phyloP scores from a whole-genome alignment of 2,113 vertebrate species.

The Gymnogyps californianus region DNA sequence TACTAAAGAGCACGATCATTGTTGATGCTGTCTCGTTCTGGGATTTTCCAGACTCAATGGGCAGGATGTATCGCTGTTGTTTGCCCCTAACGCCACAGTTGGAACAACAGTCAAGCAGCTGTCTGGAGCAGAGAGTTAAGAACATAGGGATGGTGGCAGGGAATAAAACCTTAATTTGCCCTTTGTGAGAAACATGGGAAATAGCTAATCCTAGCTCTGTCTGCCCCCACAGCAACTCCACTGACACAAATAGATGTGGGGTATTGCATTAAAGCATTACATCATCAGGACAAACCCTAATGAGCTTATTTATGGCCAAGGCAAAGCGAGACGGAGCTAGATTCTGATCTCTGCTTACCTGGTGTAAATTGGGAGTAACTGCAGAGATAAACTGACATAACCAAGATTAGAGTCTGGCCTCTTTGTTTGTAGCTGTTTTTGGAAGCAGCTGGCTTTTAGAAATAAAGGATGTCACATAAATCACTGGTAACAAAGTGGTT shows the following conservation, averaged over 20 bases:
- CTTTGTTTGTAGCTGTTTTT: slow-evolving; percentile 35
- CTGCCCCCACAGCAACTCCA: background rate
- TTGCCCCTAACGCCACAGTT: background rate
- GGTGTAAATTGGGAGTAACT: slow-evolving; percentile 39
- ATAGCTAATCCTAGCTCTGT: background rate
- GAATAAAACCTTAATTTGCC: background rate
- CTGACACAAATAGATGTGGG: background rate
- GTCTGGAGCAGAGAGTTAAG: background rate
- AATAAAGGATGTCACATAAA: slow-evolving; percentile 44
- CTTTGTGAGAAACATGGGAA: background rate
- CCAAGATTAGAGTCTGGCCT: slow-evolving; percentile 8
- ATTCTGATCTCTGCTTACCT: slow-evolving; percentile 43
- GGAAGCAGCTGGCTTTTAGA: slow-evolving; percentile 62
- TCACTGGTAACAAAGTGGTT: slow-evolving; percentile 44
- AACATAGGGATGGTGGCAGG: background rate
- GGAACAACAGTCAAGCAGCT: background rate
- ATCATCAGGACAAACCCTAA: slow-evolving; percentile 11
- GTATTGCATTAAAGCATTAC: slow-evolving; percentile 35
- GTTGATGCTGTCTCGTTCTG: background rate
- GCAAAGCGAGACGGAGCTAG: background rate
- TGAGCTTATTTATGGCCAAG: slow-evolving; percentile 17
- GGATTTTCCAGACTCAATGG: background rate
- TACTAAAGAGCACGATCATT: background rate
- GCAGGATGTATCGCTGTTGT: background rate
- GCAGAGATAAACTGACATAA: slow-evolving; percentile 35